phyloP scores from a whole-genome alignment of 2,797 vertebrate genomes.

The Pseudotriccus pelzelni region DNA sequence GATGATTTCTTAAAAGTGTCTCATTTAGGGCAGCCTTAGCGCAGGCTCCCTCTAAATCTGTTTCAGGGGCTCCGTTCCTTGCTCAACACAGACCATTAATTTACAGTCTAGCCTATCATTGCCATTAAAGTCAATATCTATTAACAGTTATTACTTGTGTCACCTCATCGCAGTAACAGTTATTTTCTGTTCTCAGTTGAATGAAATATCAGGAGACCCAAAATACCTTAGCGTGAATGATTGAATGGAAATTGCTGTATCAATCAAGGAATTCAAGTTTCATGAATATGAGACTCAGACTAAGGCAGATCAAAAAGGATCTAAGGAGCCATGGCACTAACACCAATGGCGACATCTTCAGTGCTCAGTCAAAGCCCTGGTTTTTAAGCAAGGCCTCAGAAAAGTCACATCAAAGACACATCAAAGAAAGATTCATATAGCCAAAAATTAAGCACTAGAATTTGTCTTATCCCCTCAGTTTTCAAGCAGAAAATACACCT shows the following conservation, averaged over 20 bases:
- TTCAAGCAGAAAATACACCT: not conserved
- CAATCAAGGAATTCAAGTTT: not conserved
- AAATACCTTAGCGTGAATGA: not conserved
- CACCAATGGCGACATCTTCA: not conserved
- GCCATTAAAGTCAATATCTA: not conserved
- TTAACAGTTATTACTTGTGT: not conserved
- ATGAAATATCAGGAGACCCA: not conserved
- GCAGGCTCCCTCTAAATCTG: not conserved
- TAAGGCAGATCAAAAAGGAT: not conserved
- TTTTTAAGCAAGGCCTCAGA: not conserved
- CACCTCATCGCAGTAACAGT: not conserved
- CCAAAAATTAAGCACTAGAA: not conserved
- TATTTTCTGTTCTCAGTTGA: not conserved
- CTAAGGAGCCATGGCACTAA: not conserved
- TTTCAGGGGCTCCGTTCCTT: not conserved
- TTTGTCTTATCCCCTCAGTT: not conserved
- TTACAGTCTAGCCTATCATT: not conserved
- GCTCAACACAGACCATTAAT: not conserved
- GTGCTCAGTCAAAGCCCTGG: not conserved
- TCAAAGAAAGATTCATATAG: not conserved
- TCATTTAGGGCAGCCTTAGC: not conserved
- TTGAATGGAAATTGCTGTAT: not conserved
- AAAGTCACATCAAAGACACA: not conserved
- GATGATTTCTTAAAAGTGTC: not conserved
- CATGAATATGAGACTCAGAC: not conserved